Conservation (phyloP, 2,888 invertebrate species). For the Lissocephala sabroskyi region DNA sequence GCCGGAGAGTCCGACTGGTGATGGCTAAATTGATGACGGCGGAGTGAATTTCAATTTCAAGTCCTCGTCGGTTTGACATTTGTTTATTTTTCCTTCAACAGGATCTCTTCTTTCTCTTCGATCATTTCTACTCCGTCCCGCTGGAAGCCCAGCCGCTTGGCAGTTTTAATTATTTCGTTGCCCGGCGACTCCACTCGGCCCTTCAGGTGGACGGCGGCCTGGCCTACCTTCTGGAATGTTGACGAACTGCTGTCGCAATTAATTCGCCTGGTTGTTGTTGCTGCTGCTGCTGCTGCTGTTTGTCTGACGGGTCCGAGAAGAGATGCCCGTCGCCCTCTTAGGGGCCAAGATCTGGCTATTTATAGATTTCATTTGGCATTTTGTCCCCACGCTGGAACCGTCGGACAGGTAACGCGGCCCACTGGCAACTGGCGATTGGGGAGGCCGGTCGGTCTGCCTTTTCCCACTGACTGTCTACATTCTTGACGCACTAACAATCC, state of each 20-base stretch:
- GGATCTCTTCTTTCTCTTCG: conserved; percentile 7
- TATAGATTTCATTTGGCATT: conserved; percentile 41
- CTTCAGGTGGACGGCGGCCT: conserved; percentile 10
- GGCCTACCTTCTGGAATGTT: conserved; percentile 41
- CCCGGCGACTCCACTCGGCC: not conserved
- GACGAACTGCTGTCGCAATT: conserved; percentile 61
- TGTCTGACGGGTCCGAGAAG: too few relatives aligned
- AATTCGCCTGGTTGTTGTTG: conserved; percentile 50
- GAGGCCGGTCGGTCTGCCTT: not conserved
- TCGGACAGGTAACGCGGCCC: not conserved
- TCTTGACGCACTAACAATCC: too few relatives aligned
- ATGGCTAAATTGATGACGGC: too few relatives aligned
- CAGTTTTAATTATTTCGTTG: too few relatives aligned
- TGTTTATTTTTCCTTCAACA: conserved; percentile 20
- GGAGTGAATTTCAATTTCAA: too few relatives aligned
- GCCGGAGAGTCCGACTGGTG: too few relatives aligned
- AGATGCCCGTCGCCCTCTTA: too few relatives aligned
- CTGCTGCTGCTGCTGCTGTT: conserved; percentile 16
- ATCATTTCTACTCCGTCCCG: not conserved
- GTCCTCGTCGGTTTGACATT: too few relatives aligned
- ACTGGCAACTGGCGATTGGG: too few relatives aligned
- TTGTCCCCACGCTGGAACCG: conserved; percentile 44
- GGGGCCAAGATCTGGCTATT: conserved; percentile 44
- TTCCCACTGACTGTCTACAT: conserved; percentile 1
- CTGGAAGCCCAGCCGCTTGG: too few relatives aligned